Evolutionary conservation across 2,797 vertebrate genomes (phyloP).

Genomic region (Sternarchorhynchus goeldii): DNA sequence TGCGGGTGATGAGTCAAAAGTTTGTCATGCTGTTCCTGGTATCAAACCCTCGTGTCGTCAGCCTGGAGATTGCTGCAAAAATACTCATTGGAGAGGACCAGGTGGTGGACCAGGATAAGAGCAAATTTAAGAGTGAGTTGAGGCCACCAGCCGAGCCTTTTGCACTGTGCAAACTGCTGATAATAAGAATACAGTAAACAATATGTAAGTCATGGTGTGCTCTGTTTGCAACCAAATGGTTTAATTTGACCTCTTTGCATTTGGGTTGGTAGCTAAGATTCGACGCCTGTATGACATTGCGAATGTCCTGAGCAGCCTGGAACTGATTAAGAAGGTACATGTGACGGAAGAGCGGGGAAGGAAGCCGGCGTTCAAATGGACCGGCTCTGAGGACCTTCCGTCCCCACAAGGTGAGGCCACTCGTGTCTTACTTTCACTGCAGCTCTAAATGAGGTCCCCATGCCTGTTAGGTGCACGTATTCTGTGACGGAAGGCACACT

Average conservation of each 20-base stretch:
- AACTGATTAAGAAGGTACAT: conserved; percentile 95
- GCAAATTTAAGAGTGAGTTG: conserved; percentile 97
- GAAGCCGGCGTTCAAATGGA: conserved; percentile 96
- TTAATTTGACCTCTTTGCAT: conserved; percentile 21
- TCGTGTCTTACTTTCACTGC: not conserved
- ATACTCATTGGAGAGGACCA: conserved; percentile 95
- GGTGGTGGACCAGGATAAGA: conserved; percentile 87
- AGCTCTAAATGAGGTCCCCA: too few relatives aligned
- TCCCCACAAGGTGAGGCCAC: conserved; percentile 74
- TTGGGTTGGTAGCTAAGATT: conserved; percentile 86
- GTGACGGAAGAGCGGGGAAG: conserved; percentile 88
- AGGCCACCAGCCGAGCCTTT: too few relatives aligned
- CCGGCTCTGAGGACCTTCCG: conserved; percentile 82
- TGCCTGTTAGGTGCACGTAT: not conserved
- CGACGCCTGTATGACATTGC: conserved; percentile 95
- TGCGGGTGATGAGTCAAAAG: conserved; percentile 97
- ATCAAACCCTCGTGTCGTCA: conserved; percentile 87
- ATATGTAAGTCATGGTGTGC: too few relatives aligned
- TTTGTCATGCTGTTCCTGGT: conserved; percentile 98
- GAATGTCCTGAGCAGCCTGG: conserved; percentile 93
- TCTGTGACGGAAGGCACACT: conserved; percentile 28
- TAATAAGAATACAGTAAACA: too few relatives aligned
- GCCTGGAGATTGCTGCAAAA: conserved; percentile 94
- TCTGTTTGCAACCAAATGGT: not conserved
- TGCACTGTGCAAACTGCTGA: too few relatives aligned